Evolutionary conservation across 2,888 invertebrate species (phyloP).

Genomic region (Agrochola lota): DNA sequence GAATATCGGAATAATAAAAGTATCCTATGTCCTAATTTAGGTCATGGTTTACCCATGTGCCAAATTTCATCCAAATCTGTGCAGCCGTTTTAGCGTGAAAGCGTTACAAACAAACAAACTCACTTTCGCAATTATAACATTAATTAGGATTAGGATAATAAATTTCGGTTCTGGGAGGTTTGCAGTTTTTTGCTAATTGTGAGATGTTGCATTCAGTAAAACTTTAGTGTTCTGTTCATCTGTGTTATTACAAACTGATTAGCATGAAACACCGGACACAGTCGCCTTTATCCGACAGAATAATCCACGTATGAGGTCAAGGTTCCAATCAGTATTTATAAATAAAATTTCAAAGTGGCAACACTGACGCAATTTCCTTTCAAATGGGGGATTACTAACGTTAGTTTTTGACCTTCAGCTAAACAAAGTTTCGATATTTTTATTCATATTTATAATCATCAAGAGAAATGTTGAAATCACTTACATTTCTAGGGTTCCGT

Average conservation of each 20-base stretch:
- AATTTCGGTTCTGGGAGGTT: too few species aligned
- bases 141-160: too few species aligned
- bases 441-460: background rate
- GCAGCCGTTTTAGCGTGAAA: too few species aligned
- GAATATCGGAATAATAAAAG: too few species aligned
- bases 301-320: slow-evolving; percentile 45
- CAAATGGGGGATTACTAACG: slow-evolving; percentile 19
- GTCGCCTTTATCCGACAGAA: background rate
- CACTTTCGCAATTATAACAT: too few species aligned
- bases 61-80: too few species aligned
- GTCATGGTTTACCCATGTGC: too few species aligned
- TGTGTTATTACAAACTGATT: background rate
- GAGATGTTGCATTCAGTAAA: background rate
- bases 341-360: slow-evolving; percentile 44
- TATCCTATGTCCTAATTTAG: too few species aligned
- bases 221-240: too few species aligned
- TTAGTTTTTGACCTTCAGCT: slow-evolving; percentile 31
- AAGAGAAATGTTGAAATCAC: slow-evolving; percentile 42
- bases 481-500: background rate
- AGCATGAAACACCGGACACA: background rate
- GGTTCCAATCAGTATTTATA: slow-evolving; percentile 31
- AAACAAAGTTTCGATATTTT: slow-evolving; percentile 27
- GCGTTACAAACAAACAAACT: too few species aligned
- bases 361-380: slow-evolving; percentile 50
- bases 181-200: too few species aligned